Percentiles rank a stretch among this genome's conserved stretches.
Conservation (phyloP, 1,140 invertebrate genomes). For the Diuraphis noxia region DNA sequence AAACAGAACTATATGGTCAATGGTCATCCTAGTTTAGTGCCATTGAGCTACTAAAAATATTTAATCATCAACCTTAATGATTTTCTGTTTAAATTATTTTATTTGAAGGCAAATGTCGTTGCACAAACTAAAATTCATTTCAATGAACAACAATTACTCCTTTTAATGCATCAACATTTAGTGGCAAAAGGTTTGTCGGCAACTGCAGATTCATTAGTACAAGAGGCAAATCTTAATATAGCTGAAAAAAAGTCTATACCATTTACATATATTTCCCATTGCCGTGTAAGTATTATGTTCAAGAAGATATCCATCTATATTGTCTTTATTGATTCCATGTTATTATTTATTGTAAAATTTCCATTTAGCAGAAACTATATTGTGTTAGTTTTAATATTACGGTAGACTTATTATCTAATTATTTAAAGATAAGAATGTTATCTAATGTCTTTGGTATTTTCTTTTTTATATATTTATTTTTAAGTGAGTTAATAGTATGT, state of each 20-base stretch:
- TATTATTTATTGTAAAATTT: not conserved
- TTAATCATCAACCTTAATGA: not conserved
- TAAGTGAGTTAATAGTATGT: not conserved
- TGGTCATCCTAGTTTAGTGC: not conserved
- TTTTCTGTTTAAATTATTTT: slow-evolving; percentile 16
- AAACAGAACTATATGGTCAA: no score
- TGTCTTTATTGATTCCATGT: no score
- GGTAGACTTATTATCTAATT: not conserved
- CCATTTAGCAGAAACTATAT: not conserved
- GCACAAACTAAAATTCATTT: slow-evolving; percentile 93
- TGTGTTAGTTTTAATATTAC: not conserved
- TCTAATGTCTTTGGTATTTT: not conserved
- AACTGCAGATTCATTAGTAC: slow-evolving; percentile 73
- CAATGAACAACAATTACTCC: slow-evolving; percentile 88
- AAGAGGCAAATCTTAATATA: slow-evolving; percentile 71
- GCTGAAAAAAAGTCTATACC: slow-evolving; percentile 62
- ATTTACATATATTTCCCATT: slow-evolving; percentile 62
- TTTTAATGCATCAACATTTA: slow-evolving; percentile 90
- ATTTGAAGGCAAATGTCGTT: slow-evolving; percentile 82
- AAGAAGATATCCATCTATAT: not conserved
- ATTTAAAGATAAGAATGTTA: no score
- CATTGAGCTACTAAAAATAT: not conserved
- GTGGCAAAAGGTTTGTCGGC: slow-evolving; percentile 73
- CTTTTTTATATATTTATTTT: not conserved
- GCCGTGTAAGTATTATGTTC: slow-evolving; percentile 55